Conservation (phyloP, 2,888 invertebrate genomes). For the Heliconius erato region DNA sequence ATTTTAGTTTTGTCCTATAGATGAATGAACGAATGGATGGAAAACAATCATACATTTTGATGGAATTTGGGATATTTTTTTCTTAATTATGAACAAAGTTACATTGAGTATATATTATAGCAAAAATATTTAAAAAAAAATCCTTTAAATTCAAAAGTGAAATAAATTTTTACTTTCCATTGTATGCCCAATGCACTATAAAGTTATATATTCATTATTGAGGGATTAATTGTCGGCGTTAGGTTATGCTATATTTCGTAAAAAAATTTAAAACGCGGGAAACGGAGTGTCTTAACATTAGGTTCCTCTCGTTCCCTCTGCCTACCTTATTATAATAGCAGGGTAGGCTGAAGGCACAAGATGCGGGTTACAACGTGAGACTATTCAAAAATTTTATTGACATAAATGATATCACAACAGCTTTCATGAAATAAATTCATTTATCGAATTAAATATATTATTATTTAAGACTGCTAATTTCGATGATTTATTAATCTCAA, state of each 20-base stretch:
- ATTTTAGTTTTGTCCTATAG: neutral
- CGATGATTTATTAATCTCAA: neutral
- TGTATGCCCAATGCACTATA: neutral
- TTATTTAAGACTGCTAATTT: no score
- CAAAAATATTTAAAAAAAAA: neutral
- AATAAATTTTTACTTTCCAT: neutral
- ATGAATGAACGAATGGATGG: neutral
- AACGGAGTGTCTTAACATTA: no score
- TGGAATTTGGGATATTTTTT: neutral
- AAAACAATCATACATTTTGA: neutral
- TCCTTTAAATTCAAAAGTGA: neutral
- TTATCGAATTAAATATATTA: no score
- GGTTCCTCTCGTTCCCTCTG: no score
- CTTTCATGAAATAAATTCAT: no score
- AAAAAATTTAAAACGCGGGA: neutral
- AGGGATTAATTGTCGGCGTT: neutral
- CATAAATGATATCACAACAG: no score
- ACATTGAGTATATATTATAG: neutral
- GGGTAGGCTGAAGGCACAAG: no score
- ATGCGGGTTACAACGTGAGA: no score
- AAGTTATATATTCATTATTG: neutral
- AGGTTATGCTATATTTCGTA: neutral
- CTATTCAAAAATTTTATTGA: no score
- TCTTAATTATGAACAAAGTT: neutral
- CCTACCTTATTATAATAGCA: no score